Conservation (phyloP, 1,140 invertebrate genomes). For the Phocides pigmalion region DNA sequence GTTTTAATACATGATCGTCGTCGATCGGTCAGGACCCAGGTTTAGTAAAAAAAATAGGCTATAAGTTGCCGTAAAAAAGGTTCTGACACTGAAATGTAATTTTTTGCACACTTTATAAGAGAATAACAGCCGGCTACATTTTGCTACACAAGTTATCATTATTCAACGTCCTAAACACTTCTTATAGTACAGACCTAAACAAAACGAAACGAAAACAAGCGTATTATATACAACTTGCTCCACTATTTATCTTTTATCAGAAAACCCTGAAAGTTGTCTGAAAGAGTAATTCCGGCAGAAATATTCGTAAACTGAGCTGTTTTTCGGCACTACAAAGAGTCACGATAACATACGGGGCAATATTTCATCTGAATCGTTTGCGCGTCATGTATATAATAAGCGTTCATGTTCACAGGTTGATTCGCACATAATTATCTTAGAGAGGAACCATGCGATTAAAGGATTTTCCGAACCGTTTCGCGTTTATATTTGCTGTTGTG, state of each 20-base stretch:
- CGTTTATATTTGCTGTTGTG: too few species aligned
- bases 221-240: too few species aligned
- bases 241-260: background rate
- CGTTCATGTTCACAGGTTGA: slow-evolving; percentile 34
- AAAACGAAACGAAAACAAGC: background rate
- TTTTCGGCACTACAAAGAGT: slow-evolving; percentile 25
- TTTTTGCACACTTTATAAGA: too few species aligned
- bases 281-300: slow-evolving; percentile 9
- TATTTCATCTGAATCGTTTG: slow-evolving; percentile 33
- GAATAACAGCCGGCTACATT: too few species aligned
- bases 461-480: too few species aligned
- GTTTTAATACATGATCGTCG: too few species aligned
- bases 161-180: too few species aligned
- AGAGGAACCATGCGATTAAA: background rate
- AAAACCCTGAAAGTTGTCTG: slow-evolving; percentile 11
- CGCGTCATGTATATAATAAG: slow-evolving; percentile 43
- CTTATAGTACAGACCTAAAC: background rate
- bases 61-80: too few species aligned
- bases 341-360: slow-evolving; percentile 21
- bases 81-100: too few species aligned
- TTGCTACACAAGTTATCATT: too few species aligned
- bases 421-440: slow-evolving; percentile 26
- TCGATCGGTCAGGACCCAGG: too few species aligned
- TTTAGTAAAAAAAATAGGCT: too few species aligned
- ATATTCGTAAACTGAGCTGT: background rate